A percentile compares a stretch with the other conserved stretches of the same genome.
Evolutionary conservation across 2,797 vertebrate genomes (phyloP).

Genomic region (Sebastes steindachneri): DNA sequence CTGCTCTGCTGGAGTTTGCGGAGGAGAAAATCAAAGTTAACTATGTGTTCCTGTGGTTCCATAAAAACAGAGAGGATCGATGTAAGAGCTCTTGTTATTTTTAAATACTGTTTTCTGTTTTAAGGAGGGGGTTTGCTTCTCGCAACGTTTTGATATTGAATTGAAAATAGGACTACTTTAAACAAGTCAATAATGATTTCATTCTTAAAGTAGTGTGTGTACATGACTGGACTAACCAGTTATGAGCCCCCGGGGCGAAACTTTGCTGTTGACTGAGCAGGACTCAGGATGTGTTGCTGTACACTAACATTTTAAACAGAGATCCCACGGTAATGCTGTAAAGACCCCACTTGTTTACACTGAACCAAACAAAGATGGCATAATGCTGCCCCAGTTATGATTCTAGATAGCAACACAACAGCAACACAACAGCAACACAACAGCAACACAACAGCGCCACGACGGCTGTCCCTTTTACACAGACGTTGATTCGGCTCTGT

Average conservation of each 20-base stretch:
- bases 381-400: too few relatives aligned
- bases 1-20: conserved; percentile 93
- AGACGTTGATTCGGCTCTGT: too few relatives aligned
- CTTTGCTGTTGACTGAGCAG: neutral
- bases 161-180: neutral
- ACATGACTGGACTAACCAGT: neutral
- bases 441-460: too few relatives aligned
- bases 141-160: neutral
- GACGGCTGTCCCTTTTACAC: too few relatives aligned
- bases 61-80: conserved; percentile 95
- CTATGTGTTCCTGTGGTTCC: conserved; percentile 96
- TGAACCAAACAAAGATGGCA: too few relatives aligned
- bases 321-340: neutral
- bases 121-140: neutral
- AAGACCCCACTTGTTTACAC: neutral
- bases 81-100: conserved; percentile 78
- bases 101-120: neutral
- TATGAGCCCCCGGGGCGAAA: neutral
- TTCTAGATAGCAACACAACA: too few relatives aligned
- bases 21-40: conserved; percentile 97
- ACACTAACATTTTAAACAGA: neutral
- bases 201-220: neutral
- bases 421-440: too few relatives aligned
- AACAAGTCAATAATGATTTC: too few relatives aligned
- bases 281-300: neutral